Base-by-base conservation (phyloP, 2,888 invertebrate genomes). In the Chrysolina americana region DNA sequence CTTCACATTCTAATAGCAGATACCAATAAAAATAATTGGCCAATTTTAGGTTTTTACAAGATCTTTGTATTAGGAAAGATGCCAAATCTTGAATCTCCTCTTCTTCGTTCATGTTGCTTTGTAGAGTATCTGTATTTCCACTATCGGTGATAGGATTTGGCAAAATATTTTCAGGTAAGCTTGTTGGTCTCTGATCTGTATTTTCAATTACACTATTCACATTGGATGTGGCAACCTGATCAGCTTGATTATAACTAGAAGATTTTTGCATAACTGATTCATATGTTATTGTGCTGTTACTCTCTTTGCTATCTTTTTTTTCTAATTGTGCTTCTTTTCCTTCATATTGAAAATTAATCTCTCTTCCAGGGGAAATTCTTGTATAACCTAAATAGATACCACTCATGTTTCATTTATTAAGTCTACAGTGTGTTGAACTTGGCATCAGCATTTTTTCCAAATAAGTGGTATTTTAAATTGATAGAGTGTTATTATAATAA, bases 11-110 rank as follows among this genome's bases (percentile, higher is more conserved):
- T 76, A 98, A 96, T 74, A 95, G 91, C 79, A 98, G 90, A 89
- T 97, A 97, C 99, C 99, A 99, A 89, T 96, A 99, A 81, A 99
- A 94, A 88, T 98, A 99, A 90, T 98, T 99, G 65, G 98, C 98
- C 63, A 99, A 89, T 17, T 93, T 94, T 66, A 94, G 92, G 90
- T 98, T 98, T 84, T 92, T 92, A 87, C 96, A 95, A 0, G 98
- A 97, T 71, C 98, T 91, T 68, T 92, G 91, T 79, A 99, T 97
- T 15, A 99, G 91, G 90, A 98, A 98, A 68, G 95, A 94, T 0
- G 97, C 95, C 65, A 99, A 90, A 89, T 97, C 96, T 23, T 90
- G 89, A 0, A 88, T 71, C n/a, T 78, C 77, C 9, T 89, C 89
- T 36, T 87, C 86, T 21, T 85, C 84, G 63, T 84, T 83, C 73